A percentile compares a stretch with the other conserved stretches of the same genome.
These are phyloP conservation scores for Mermis nigrescens DNA, from an alignment of 2,888 invertebrate genomes.

Conservation along the genomic window DNA sequence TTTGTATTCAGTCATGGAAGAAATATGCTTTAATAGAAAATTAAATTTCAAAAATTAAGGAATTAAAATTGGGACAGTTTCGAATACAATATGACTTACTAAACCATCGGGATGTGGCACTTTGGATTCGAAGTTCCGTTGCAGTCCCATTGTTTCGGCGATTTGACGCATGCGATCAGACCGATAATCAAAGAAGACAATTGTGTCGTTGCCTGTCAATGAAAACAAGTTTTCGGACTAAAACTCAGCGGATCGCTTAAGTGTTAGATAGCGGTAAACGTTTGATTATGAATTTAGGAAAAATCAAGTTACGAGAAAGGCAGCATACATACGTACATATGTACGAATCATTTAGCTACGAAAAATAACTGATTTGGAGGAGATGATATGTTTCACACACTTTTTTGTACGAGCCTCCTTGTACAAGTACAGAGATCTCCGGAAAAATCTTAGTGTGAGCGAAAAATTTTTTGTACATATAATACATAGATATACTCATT, in stretches of 20 bases:
- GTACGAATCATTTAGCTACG: no score
- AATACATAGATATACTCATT: no score
- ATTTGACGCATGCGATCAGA: constrained; percentile 38
- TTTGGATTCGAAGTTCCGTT: constrained; percentile 26
- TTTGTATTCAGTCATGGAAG: constrained; percentile 37
- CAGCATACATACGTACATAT: no score
- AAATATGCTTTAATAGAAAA: constrained; percentile 16
- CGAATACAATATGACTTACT: constrained; percentile 13
- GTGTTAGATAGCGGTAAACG: neutral
- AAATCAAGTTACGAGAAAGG: no score
- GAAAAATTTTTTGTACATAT: no score
- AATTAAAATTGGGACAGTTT: neutral
- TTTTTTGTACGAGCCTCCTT: no score
- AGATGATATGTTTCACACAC: no score
- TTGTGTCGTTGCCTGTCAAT: constrained; percentile 35
- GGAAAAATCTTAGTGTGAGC: no score
- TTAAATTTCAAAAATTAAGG: neutral
- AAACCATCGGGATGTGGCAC: constrained; percentile 21
- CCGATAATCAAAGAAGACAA: constrained; percentile 37
- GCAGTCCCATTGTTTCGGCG: constrained; percentile 30
- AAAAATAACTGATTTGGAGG: no score
- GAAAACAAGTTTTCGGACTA: neutral
- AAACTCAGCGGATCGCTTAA: neutral
- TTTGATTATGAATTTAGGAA: neutral
- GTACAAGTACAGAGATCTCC: no score